phyloP scores from a whole-genome alignment of 2,888 invertebrate species.

The Philereme vetulata region DNA sequence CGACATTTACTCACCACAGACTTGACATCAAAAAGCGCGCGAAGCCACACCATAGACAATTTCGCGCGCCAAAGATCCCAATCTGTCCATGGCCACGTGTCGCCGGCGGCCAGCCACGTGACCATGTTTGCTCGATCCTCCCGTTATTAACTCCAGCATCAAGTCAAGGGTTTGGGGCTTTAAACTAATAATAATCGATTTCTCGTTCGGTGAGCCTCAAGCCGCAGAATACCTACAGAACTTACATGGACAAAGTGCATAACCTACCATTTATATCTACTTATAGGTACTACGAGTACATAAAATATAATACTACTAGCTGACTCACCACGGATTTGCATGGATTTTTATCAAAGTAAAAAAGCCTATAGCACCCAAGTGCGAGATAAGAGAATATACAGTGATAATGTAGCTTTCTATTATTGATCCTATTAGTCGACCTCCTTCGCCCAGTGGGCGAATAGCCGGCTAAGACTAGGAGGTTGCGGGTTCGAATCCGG shows the following conservation, averaged over 20 bases:
- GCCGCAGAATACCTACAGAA: no score
- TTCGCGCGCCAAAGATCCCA: conserved; percentile 71
- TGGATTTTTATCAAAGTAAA: no score
- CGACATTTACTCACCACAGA: conserved; percentile 13
- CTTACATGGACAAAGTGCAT: no score
- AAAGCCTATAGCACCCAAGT: no score
- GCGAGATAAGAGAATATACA: no score
- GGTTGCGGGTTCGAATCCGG: no score
- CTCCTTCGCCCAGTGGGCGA: neutral
- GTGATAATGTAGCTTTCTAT: neutral
- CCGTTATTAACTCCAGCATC: conserved; percentile 69
- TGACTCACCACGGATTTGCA: no score
- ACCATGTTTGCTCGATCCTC: conserved; percentile 66
- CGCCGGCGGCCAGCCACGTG: conserved; percentile 43
- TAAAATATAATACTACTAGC: no score
- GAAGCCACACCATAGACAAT: conserved; percentile 62
- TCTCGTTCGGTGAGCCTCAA: neutral
- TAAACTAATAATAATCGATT: conserved; percentile 37
- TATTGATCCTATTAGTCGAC: neutral
- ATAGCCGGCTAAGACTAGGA: no score
- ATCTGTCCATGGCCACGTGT: conserved; percentile 66
- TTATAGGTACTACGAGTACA: neutral
- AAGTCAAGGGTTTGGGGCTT: conserved; percentile 32
- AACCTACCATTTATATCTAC: no score
- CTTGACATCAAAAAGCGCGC: conserved; percentile 58